Evolutionary conservation across 2,888 invertebrate genomes (phyloP).

Genomic region (Drosophila mercatorum): DNA sequence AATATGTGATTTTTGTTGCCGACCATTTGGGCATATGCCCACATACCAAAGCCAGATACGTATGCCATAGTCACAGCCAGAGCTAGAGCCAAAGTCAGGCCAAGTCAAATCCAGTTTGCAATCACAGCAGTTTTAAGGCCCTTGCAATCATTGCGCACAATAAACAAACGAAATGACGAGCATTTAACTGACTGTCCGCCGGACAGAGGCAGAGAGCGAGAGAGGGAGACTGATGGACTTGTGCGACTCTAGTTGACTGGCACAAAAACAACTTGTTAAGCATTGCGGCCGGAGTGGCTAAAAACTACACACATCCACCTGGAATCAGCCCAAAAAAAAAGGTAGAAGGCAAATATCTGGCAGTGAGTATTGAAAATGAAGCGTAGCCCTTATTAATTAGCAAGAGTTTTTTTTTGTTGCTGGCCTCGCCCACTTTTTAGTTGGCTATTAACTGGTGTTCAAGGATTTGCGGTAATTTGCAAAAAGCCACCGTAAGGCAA

Average conservation of each 20-base stretch:
- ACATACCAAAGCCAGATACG: constrained; percentile 13
- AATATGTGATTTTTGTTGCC: constrained; percentile 77
- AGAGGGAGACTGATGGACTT: constrained; percentile 9
- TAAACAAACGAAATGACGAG: constrained; percentile 80
- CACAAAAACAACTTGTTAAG: constrained; percentile 66
- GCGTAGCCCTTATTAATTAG: constrained; percentile 63
- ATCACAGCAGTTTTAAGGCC: constrained; percentile 72
- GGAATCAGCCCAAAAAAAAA: not conserved
- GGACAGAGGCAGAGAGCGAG: constrained; percentile 23
- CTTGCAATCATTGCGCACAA: constrained; percentile 75
- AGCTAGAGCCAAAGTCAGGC: constrained; percentile 33
- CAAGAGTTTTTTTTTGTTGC: constrained; percentile 20
- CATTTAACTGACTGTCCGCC: constrained; percentile 73
- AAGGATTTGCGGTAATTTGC: constrained; percentile 50
- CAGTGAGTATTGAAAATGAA: constrained; percentile 39
- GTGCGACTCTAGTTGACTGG: constrained; percentile 19
- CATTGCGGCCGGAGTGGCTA: constrained; percentile 45
- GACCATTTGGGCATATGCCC: constrained; percentile 68
- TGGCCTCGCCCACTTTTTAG: constrained; percentile 4
- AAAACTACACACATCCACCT: constrained; percentile 15
- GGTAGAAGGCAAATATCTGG: constrained; percentile 11
- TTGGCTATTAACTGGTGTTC: constrained; percentile 45
- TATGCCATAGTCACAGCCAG: constrained; percentile 12
- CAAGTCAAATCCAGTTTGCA: constrained; percentile 66
- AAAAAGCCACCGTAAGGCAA: constrained; percentile 27